A percentile compares a stretch with the other conserved stretches of the same genome.
phyloP scores from a whole-genome alignment of 2,888 invertebrate species.

The Dorcus parallelipipedus region DNA sequence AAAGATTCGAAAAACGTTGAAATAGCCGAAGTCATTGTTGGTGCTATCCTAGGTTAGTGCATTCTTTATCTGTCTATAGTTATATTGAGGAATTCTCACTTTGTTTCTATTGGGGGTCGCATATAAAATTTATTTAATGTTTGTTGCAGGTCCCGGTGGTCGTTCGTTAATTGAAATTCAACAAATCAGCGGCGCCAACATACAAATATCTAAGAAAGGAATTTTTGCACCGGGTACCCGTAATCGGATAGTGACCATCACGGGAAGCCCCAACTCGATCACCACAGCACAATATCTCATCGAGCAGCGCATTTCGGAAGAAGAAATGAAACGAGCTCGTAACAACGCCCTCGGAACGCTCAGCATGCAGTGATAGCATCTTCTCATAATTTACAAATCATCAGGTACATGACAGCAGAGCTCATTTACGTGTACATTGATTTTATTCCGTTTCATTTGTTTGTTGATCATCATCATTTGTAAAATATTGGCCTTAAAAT shows the following conservation, averaged over 20 bases:
- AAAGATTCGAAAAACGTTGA: constrained; percentile 90
- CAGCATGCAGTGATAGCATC: constrained; percentile 60
- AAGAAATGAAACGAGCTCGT: constrained; percentile 91
- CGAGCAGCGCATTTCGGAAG: constrained; percentile 94
- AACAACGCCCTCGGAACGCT: constrained; percentile 76
- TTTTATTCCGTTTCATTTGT: not conserved
- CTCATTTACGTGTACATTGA: not conserved
- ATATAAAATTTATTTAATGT: not conserved
- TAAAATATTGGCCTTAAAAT: constrained; percentile 19
- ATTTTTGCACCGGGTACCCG: constrained; percentile 95
- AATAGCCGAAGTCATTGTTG: constrained; percentile 94
- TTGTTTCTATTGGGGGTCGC: not conserved
- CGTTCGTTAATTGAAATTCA: constrained; percentile 96
- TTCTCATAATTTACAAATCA: constrained; percentile 10
- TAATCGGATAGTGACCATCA: constrained; percentile 95
- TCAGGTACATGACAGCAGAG: constrained; percentile 10
- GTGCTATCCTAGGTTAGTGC: constrained; percentile 85
- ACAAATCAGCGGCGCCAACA: constrained; percentile 94
- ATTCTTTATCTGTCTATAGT: not conserved
- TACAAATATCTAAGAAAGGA: constrained; percentile 98
- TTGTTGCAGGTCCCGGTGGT: constrained; percentile 76
- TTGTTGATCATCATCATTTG: no score
- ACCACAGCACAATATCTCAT: constrained; percentile 91
- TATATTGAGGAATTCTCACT: not conserved
- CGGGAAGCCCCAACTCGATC: constrained; percentile 85